Conservation (phyloP, 2,113 vertebrate species). For the Melanerpes aurifrons region DNA sequence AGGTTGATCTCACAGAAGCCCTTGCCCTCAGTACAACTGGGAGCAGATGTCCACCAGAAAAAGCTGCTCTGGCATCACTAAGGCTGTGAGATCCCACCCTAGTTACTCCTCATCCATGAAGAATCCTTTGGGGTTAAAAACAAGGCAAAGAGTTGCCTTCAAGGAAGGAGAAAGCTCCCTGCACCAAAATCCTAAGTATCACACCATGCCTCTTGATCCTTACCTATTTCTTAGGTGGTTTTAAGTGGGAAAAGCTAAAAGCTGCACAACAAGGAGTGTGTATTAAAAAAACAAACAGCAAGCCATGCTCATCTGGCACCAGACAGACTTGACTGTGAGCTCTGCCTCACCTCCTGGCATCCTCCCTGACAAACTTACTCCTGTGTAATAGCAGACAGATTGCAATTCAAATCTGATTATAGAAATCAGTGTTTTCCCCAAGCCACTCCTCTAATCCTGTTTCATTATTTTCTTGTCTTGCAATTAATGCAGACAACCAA, state of each 20-base stretch:
- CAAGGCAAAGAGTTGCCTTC: neutral
- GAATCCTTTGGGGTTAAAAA: no score
- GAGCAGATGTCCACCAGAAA: conserved; percentile 1
- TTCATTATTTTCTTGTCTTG: neutral
- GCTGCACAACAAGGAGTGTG: neutral
- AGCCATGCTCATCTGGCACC: neutral
- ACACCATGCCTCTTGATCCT: neutral
- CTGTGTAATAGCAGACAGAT: neutral
- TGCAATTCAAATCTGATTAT: conserved; percentile 40
- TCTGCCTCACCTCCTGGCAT: neutral
- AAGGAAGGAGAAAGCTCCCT: neutral
- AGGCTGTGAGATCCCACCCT: neutral
- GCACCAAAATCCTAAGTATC: neutral
- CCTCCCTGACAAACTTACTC: neutral
- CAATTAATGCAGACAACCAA: neutral
- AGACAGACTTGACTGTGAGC: neutral
- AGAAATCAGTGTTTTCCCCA: conserved; percentile 21
- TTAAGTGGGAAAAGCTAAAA: neutral
- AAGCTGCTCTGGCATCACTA: neutral
- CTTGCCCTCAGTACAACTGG: neutral
- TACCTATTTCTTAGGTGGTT: neutral
- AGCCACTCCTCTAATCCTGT: conserved; percentile 30
- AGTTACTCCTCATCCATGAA: neutral
- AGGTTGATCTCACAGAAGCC: neutral
- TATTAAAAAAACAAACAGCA: neutral